Base-by-base conservation (phyloP, 2,888 invertebrate genomes). In the Gibbula magus region DNA sequence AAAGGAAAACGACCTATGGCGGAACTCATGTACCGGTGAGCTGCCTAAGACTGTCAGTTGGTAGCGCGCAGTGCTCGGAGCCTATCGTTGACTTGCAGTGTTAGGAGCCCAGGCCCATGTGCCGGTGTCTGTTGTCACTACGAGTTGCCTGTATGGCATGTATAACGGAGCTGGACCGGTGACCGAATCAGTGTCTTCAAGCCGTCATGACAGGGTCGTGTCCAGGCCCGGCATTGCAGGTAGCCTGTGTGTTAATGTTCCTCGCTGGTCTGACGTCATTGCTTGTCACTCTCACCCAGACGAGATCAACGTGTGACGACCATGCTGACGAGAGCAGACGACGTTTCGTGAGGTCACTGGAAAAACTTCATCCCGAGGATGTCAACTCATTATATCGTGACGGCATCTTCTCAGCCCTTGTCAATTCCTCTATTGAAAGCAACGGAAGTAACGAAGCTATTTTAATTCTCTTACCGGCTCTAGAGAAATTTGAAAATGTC, bases 401-500 rank as follows among this genome's bases (percentile, higher is more conserved):
- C 16, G 75, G 75, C 5, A 35, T 75, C 18, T 75, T 75, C 53
- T 75, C 75, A 20, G n/a, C 75, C 1, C 29, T 75, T 5, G 39
- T 75, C 13, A 52, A 75, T 32, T n/a, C 20, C 25, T 54, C 75
- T 0, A 22, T 54, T 13, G 29, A 54, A n/a, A 53, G 18, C 16
- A 75, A 29, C 29, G 75, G 54, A 4, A 35, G 32, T 16, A 54
- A 75, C 29, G 54, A 75, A 1, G 54, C 75, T 4, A 20, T 75
- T 53, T 16, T 20, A 18, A 22, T 54, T 75, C 32, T 75, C 18
- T 32, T 75, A n/a, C 75, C 75, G 25, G 75, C 75, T 20, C 35
- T 75, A 22, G 75, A 75, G 54, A 32, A 75, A 54, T 75, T 75
- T 54, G 75, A 75, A 75, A 75, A 75, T 35, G 52, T 54, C 13